A percentile compares a stretch with the other conserved stretches of the same genome.
Conservation (phyloP, 2,113 vertebrate genomes). For the Halichoerus grypus region DNA sequence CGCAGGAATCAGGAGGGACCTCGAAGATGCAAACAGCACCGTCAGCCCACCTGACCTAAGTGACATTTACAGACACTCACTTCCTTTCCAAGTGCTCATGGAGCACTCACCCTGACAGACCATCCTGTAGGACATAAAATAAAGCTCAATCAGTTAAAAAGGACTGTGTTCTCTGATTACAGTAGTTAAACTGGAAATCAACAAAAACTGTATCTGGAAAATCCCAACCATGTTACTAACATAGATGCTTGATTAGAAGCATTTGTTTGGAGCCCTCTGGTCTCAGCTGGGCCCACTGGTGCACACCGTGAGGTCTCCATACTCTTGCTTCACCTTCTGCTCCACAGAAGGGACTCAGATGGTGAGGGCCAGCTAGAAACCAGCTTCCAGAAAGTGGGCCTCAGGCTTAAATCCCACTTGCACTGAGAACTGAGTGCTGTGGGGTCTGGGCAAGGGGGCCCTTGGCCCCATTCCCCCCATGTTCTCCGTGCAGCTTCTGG, state of each 20-base stretch:
- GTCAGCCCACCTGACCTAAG: rapidly evolving
- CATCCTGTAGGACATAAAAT: too few relatives aligned
- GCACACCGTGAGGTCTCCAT: background rate
- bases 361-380: background rate
- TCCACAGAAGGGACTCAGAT: background rate
- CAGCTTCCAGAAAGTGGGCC: background rate
- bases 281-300: background rate
- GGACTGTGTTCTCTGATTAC: background rate
- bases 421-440: background rate
- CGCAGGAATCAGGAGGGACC: rapidly evolving
- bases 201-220: background rate
- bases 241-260: rapidly evolving
- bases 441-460: background rate
- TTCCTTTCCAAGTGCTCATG: background rate
- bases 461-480: too few relatives aligned
- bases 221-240: rapidly evolving
- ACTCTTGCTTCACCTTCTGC: background rate
- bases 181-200: background rate
- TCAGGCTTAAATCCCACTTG: background rate
- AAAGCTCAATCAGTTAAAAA: background rate
- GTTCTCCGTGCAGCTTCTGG: rapidly evolving
- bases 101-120: background rate
- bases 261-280: background rate
- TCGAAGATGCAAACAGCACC: rapidly evolving
- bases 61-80: rapidly evolving